These are phyloP conservation scores for Pardosa pseudoannulata DNA, from an alignment of 2,888 invertebrate genomes.

Conservation along the genomic window DNA sequence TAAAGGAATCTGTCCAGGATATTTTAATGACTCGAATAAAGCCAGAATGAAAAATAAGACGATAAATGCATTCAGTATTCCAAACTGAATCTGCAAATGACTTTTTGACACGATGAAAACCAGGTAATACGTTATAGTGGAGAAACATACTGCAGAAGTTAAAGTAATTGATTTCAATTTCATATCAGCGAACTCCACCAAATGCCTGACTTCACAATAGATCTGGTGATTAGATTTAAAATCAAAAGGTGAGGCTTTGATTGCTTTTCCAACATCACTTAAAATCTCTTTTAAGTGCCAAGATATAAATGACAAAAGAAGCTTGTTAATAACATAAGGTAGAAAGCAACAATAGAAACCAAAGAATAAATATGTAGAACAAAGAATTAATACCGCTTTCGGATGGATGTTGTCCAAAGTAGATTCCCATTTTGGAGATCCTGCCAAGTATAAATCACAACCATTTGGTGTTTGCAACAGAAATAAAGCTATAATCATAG, in stretches of 20 bases:
- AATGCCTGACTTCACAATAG: not conserved
- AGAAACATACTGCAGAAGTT: not conserved
- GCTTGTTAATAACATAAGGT: not conserved
- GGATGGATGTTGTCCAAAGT: not conserved
- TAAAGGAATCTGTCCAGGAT: too few relatives aligned
- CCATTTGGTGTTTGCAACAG: too few relatives aligned
- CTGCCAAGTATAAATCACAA: not conserved
- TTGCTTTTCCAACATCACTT: not conserved
- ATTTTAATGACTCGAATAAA: too few relatives aligned
- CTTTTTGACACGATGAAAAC: too few relatives aligned
- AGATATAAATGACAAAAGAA: not conserved
- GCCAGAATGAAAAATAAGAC: too few relatives aligned
- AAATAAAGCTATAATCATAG: too few relatives aligned
- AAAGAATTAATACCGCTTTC: not conserved
- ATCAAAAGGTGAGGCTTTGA: not conserved
- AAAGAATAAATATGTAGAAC: not conserved
- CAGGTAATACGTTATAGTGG: not conserved
- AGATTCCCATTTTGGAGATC: not conserved
- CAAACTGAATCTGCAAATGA: too few relatives aligned
- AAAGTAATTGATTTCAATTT: not conserved
- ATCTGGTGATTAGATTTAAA: not conserved
- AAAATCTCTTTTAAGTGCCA: not conserved
- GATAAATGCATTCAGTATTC: too few relatives aligned
- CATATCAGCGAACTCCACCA: not conserved
- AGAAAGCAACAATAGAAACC: not conserved